Conservation (phyloP, 2,113 vertebrate genomes). For the Candoia aspera region DNA sequence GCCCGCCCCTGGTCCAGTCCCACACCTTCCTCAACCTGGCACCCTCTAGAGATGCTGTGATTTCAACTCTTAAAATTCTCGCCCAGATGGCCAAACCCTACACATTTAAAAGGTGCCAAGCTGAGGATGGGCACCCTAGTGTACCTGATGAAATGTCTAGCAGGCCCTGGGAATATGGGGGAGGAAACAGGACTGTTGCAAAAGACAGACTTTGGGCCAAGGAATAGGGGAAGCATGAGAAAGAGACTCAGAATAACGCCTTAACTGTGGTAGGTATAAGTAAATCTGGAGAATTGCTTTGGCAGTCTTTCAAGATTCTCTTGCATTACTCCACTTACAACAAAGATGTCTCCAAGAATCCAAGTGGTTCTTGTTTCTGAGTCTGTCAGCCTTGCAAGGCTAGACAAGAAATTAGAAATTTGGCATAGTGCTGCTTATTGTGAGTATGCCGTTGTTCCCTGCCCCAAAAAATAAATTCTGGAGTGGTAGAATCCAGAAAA, state of each 20-base stretch:
- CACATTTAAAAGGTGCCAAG: not conserved
- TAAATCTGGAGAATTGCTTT: not conserved
- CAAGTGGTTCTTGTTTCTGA: not conserved
- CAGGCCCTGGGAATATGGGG: not conserved
- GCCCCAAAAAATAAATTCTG: not conserved
- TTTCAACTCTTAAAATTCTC: not conserved
- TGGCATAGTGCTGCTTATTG: not conserved
- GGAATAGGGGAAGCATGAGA: not conserved
- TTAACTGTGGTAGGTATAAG: not conserved
- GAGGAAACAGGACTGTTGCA: not conserved
- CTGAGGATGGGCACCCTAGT: not conserved
- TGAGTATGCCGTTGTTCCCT: not conserved
- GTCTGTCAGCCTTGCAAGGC: not conserved
- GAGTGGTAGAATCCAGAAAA: not conserved
- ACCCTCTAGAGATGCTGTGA: not conserved
- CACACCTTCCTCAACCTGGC: not conserved
- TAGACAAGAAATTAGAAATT: not conserved
- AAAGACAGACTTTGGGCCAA: not conserved
- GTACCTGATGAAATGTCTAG: not conserved
- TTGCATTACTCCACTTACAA: not conserved
- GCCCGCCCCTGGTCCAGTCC: not conserved
- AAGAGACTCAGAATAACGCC: not conserved
- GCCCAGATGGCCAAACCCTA: not conserved
- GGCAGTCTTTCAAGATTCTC: not conserved
- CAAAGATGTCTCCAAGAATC: not conserved